Conservation (phyloP, 2,797 vertebrate genomes). For the Myoxocephalus aenaeus region DNA sequence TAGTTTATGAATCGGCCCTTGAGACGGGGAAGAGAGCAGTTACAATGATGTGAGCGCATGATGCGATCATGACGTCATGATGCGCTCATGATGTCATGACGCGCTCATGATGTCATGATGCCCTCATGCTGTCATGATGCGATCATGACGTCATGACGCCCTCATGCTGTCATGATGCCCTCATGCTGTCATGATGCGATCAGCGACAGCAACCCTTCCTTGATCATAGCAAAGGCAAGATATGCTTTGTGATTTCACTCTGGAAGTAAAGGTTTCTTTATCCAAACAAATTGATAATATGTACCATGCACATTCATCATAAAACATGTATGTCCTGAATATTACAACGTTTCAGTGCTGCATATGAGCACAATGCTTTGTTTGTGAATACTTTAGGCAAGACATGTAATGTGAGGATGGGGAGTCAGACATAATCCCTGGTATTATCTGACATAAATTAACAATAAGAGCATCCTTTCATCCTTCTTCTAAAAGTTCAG, state of each 20-base stretch:
- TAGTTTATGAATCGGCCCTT: not conserved
- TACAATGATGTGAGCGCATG: not conserved
- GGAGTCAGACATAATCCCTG: constrained; percentile 3
- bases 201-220: not conserved
- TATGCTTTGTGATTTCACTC: not conserved
- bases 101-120: too few species aligned
- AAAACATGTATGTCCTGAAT: not conserved
- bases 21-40: not conserved
- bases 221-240: not conserved
- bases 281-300: not conserved
- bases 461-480: constrained; percentile 12
- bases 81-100: too few species aligned
- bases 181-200: not conserved
- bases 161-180: too few species aligned
- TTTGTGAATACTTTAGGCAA: not conserved
- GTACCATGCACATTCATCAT: not conserved
- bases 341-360: not conserved
- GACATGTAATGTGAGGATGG: not conserved
- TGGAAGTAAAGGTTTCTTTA: not conserved
- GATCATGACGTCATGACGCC: too few species aligned
- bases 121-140: too few species aligned
- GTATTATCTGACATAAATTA: not conserved
- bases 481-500: constrained; percentile 26
- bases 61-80: too few species aligned
- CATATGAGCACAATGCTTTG: not conserved